Base-by-base conservation (phyloP, 1,140 invertebrate species). In the Gerris buenoi region DNA sequence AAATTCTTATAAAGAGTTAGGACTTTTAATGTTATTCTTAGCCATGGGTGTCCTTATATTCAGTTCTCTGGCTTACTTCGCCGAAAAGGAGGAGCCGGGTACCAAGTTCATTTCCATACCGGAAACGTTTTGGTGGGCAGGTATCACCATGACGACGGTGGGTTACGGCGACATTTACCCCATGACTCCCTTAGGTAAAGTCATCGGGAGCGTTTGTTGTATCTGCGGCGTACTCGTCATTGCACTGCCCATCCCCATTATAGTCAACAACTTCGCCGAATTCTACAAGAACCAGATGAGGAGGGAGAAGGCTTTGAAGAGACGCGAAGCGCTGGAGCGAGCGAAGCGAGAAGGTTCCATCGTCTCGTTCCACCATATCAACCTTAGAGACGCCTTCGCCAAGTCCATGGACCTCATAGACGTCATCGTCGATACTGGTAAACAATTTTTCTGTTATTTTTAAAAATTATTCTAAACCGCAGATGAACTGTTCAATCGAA, bases 251-350 rank as follows among this genome's bases (percentile, higher is more conserved):
- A 98, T 98, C 88, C 93, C 93, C 79, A 96, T 97, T 87, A 97
- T 97, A 81, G 94, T 97, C 83, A 97, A 97, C 87, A 97, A 97
- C 86, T 97, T 97, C 84, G 94, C 95, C 82, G 95, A 98, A 87
- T 98, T 98, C 86, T 98, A 98, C 86, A 98, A 98, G 85, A 97
- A 97, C 80, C 95, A 98, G 86, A 97, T 98, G 95, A 85, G 95
- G 76, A 85, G 95, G 70, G 96, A 98, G 81, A 98, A 98, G 81
- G 95, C 95, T 68, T 84, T 98, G 67, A 98, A 98, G 80, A 83
- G 95, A 69, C 85, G 93, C 58, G 95, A 97, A 81, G 93, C 93
- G 58, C 83, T 97, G 70, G 95, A 96, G 80, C 85, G 94, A 74
- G 95, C 95, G 71, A 97, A 96, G 77, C 82, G 93, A 68, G 94